These are phyloP conservation scores for Miniopterus natalensis DNA, from an alignment of 2,113 vertebrate genomes.

Conservation along the genomic window DNA sequence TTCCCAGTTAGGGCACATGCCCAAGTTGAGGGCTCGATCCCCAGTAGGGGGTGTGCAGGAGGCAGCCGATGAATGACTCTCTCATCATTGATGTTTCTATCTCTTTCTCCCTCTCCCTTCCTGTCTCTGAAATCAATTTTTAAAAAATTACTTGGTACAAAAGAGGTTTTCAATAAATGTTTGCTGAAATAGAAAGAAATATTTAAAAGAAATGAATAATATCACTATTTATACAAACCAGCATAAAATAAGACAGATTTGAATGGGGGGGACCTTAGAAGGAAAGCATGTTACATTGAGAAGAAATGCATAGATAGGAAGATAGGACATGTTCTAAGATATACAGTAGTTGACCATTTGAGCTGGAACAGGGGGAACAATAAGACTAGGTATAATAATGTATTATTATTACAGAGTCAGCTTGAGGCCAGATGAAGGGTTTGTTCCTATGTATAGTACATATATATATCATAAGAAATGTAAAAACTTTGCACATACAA, in stretches of 20 bases:
- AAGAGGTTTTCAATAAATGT: neutral
- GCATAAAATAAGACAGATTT: neutral
- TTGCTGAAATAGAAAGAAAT: constrained; percentile 5
- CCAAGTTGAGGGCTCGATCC: too few species aligned
- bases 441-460: neutral
- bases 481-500: neutral
- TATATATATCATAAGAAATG: too few species aligned
- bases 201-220: neutral
- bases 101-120: too few species aligned
- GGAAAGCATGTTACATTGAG: neutral
- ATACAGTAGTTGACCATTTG: neutral
- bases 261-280: neutral
- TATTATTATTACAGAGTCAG: neutral
- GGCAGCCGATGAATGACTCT: too few species aligned
- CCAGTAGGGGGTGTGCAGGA: too few species aligned
- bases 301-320: neutral
- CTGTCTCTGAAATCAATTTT: too few species aligned
- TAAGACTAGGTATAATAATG: neutral
- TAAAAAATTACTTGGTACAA: neutral
- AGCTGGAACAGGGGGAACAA: neutral
- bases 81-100: too few species aligned
- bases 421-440: neutral
- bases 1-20: too few species aligned
- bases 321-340: neutral
- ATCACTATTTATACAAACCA: neutral